These are phyloP conservation scores for Strigamia crassipes DNA, from an alignment of 2,888 invertebrate genomes.

Conservation along the genomic window DNA sequence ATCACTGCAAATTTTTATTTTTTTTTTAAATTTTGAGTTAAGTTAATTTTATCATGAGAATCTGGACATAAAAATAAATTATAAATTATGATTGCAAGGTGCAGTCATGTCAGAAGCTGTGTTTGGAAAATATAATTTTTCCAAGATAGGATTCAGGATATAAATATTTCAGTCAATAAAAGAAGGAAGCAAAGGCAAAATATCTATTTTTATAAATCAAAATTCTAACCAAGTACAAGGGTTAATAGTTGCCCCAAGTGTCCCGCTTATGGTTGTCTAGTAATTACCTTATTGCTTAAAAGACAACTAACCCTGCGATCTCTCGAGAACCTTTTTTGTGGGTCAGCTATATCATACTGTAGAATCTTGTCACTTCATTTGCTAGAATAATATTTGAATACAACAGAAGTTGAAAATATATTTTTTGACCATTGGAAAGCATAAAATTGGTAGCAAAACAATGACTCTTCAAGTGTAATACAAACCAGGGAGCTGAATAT, in stretches of 20 bases:
- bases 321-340: not conserved
- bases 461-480: not conserved
- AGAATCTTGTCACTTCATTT: no score
- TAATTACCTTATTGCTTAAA: not conserved
- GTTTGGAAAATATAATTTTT: no score
- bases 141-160: no score
- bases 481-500: not conserved
- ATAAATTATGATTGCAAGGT: not conserved
- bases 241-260: no score
- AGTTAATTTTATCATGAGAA: not conserved
- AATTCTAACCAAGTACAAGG: no score
- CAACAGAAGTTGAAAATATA: no score
- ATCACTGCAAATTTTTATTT: not conserved
- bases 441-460: not conserved
- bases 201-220: no score
- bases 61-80: constrained; percentile 6
- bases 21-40: not conserved
- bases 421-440: not conserved
- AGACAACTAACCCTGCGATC: not conserved
- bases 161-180: no score
- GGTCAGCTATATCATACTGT: not conserved
- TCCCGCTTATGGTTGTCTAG: not conserved
- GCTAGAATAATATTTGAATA: no score
- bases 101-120: no score
- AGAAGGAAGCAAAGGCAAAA: no score